Base-by-base conservation (phyloP, 2,888 invertebrate species). In the Hirudinaria manillensis region DNA sequence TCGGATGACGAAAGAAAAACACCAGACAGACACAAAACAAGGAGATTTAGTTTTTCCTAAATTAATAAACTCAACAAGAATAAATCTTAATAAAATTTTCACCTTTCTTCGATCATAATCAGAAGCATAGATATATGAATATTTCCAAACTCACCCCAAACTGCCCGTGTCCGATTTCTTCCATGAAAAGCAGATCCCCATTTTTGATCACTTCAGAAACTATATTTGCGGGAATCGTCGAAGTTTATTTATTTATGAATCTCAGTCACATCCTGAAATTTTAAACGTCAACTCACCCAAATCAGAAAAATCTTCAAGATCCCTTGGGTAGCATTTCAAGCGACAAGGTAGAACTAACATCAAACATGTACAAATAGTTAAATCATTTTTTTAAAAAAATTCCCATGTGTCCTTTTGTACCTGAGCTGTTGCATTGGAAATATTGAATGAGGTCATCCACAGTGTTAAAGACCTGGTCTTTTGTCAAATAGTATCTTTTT, bases 101-200 rank as follows among this genome's bases (percentile, higher is more conserved):
- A n/a, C n/a, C n/a, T n/a, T n/a, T n/a, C n/a, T n/a, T n/a, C n/a
- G n/a, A 56, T 56, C 4, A 56, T 56, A 24, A 24, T 56, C 3
- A 56, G 4, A 56, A 56, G n/a, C 29, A 16, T 27, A 61, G 6
- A 61, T 1, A 6, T 16, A 61, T 27, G n/a, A 61, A 61, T 29
- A 16, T 61, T 61, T 61, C 34, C 4, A 27, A 72, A 77, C 84
- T 81, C 81, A 96, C 96, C 72, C 96, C 96, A 87, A 97, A 97
- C 87, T 96, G 95, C 0, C 96, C 96, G 67, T 93, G 92, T 77
- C 96, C 96, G 38, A 96, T 87, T 85, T 94, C 93, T 83, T 94
- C 94, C 81, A 92, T 88, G 67, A 95, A 86, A 86, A 92, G 91
- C 81, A 97, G 86, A 85, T 95, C 34, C 21, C 55, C 34, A 13